Base-by-base conservation (phyloP, 2,888 invertebrate genomes). In the Chironomus tentans region DNA sequence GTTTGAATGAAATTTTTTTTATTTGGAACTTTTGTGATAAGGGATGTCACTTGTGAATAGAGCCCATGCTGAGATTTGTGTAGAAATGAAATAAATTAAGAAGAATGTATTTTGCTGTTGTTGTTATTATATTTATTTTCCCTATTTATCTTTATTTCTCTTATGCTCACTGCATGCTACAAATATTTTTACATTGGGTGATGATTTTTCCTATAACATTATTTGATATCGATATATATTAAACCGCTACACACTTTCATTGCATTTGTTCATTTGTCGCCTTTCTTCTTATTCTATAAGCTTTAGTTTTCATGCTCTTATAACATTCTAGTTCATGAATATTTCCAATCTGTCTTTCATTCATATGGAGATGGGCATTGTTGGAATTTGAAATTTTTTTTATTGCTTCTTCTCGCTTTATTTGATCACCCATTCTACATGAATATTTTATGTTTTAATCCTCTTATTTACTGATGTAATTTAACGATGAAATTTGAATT, bases 141-240 rank as follows among this genome's bases (percentile, higher is more conserved):
- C 6, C n/a, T 7, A n/a, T n/a, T 12, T n/a, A 15, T 65, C 21
- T 18, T 22, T 68, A 15, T 15, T 68, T 46, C 47, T 70, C 46
- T 46, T 46, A 12, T 46, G 22, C 69, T 70, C 70, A 13, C 70
- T 24, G 48, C 50, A 70, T 70, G 70, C 56, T 68, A 38, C 28
- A 68, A 38, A 68, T 28, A 68, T 68, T 38, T 12, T 47, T 56
- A 70, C 38, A 46, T 38, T 15, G 47, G 70, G 70, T 70, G 70
- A 70, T 70, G 70, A 70, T 48, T 50, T 68, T 50, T 70, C 24
- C 38, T 56, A 70, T 24, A 70, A 70, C 50, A 47, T 70, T 47
- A 48, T 48, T 46, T 48, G 70, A 47, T 70, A 70, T 70, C 70
- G 56, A 48, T 70, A 70, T 48, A 22, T 70, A 70, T 70, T 21